Evolutionary conservation across 2,888 invertebrate species (phyloP).

Genomic region (Candidula unifasciata): DNA sequence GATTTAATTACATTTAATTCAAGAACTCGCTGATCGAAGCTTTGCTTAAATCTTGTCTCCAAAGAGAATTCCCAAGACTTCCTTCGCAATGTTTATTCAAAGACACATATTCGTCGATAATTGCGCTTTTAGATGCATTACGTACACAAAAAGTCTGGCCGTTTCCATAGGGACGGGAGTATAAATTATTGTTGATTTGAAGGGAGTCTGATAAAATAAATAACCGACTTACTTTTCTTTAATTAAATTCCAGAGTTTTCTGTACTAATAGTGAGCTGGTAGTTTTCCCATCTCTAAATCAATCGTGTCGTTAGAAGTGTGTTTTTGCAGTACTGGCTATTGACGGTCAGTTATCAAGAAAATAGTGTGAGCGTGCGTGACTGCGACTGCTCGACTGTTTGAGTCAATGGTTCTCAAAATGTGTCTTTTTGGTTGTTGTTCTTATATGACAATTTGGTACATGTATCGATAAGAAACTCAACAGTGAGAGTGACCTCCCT

Average conservation of each 20-base stretch:
- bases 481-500: too few relatives aligned
- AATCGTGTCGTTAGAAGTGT: conserved; percentile 3
- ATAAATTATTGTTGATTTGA: conserved; percentile 7
- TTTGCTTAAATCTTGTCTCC: background rate
- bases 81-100: conserved; percentile 6
- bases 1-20: conserved; percentile 9
- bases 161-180: background rate
- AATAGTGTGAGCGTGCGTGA: too few relatives aligned
- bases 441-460: too few relatives aligned
- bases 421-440: too few relatives aligned
- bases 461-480: too few relatives aligned
- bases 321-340: background rate
- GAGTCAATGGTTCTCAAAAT: too few relatives aligned
- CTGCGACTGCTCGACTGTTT: too few relatives aligned
- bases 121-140: background rate
- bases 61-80: background rate
- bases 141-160: background rate
- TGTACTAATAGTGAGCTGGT: background rate
- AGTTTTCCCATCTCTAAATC: background rate
- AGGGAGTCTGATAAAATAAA: conserved; percentile 1
- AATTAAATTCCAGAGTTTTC: background rate
- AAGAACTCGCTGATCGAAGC: background rate
- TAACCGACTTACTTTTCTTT: background rate
- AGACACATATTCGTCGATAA: background rate
- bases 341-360: background rate